phyloP scores from a whole-genome alignment of 2,888 invertebrate species.

The Eulithis prunata region DNA sequence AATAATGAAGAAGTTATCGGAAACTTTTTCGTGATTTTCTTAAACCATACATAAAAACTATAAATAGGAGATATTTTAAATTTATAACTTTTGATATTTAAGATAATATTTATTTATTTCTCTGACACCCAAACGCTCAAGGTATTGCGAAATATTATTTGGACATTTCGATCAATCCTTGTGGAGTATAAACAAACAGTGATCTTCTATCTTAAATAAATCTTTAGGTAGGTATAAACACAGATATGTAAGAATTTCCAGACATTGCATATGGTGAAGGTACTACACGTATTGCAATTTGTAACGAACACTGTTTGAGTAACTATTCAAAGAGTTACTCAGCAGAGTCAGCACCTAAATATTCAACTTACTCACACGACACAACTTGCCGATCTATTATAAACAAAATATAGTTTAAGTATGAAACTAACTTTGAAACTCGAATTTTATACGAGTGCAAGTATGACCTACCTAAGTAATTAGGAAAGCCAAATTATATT shows the following conservation, averaged over 20 bases:
- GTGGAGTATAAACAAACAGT: too few species aligned
- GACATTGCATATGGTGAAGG: not conserved
- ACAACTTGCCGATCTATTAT: not conserved
- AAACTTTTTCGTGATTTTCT: too few species aligned
- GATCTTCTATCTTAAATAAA: too few species aligned
- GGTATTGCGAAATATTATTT: too few species aligned
- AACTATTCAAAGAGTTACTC: slow-evolving; percentile 11
- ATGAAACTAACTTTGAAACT: slow-evolving; percentile 5
- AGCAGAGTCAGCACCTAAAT: slow-evolving; percentile 9
- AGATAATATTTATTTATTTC: too few species aligned
- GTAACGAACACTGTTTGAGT: slow-evolving; percentile 4
- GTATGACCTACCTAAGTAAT: not conserved
- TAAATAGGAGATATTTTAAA: too few species aligned
- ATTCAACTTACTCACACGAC: not conserved
- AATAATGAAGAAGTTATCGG: too few species aligned
- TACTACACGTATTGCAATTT: slow-evolving; percentile 3
- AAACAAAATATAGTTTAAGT: not conserved
- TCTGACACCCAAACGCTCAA: too few species aligned
- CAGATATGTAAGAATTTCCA: not conserved
- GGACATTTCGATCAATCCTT: too few species aligned
- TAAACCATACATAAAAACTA: too few species aligned
- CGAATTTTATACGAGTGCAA: not conserved
- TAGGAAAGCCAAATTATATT: not conserved
- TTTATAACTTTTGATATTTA: too few species aligned
- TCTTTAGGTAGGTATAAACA: too few species aligned